These are phyloP conservation scores for Tragelaphus imberbis DNA, from an alignment of 2,113 vertebrate species.

Conservation along the genomic window DNA sequence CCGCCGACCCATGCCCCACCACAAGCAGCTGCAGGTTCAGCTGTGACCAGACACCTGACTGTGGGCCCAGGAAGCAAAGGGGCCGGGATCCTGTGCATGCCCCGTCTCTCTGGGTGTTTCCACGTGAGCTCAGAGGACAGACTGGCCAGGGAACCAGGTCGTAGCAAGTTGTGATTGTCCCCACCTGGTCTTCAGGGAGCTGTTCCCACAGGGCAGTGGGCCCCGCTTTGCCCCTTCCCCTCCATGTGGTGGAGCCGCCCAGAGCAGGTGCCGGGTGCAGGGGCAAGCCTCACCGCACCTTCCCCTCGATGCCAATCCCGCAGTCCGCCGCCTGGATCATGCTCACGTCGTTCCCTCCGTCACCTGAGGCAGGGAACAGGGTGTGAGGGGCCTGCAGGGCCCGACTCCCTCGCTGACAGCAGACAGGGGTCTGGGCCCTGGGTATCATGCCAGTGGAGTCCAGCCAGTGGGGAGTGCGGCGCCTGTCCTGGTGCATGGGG, in stretches of 20 bases:
- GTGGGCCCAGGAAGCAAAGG: not conserved
- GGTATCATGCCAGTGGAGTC: rapidly evolving
- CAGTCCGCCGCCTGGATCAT: constrained; percentile 98
- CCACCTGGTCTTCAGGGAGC: not conserved
- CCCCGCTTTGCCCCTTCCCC: not conserved
- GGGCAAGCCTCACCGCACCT: constrained; percentile 72
- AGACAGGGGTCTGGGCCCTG: not conserved
- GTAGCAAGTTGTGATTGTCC: not conserved
- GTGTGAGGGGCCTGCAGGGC: not conserved
- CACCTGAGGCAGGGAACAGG: constrained; percentile 79
- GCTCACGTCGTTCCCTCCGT: constrained; percentile 98
- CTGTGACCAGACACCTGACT: not conserved
- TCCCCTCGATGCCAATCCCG: constrained; percentile 92
- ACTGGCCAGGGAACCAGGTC: not conserved
- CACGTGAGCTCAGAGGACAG: no score
- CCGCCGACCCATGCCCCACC: not conserved
- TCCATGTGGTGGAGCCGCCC: not conserved
- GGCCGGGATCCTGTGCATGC: rapidly evolving
- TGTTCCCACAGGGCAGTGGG: not conserved
- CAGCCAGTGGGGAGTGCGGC: rapidly evolving
- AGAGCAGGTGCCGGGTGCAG: rapidly evolving
- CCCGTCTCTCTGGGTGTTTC: not conserved
- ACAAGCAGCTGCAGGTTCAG: not conserved
- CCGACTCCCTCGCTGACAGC: not conserved
- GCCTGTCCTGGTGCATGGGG: rapidly evolving